These are phyloP conservation scores for Athetis lepigone DNA, from an alignment of 2,888 invertebrate genomes.

Conservation along the genomic window DNA sequence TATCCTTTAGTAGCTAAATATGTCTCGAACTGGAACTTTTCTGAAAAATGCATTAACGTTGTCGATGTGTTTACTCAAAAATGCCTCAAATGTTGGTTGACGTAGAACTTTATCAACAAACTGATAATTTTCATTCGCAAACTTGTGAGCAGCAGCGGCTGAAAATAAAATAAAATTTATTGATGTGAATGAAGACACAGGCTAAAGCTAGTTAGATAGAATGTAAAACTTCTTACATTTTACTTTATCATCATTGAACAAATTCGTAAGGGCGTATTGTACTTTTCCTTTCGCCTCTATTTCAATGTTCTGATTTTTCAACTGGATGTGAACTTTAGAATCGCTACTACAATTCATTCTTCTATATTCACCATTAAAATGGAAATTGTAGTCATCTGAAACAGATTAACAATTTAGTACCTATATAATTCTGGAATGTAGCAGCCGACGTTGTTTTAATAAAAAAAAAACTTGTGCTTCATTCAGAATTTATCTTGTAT, in stretches of 20 bases:
- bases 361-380: slow-evolving; percentile 30
- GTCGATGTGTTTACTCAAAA: slow-evolving; percentile 12
- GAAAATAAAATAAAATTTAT: background rate
- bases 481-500: too few relatives aligned
- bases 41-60: slow-evolving; percentile 2
- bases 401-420: background rate
- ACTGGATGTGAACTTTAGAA: slow-evolving; percentile 4
- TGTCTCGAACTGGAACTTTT: background rate
- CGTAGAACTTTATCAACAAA: background rate
- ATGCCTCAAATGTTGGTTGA: background rate
- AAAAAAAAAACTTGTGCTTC: too few relatives aligned
- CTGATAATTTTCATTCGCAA: slow-evolving; percentile 7
- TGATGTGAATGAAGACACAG: background rate
- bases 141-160: slow-evolving; percentile 33
- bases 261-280: slow-evolving; percentile 27
- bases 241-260: slow-evolving; percentile 37
- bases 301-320: slow-evolving; percentile 21
- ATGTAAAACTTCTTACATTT: slow-evolving; percentile 46
- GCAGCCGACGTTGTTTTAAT: too few relatives aligned
- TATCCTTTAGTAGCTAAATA: background rate
- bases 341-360: background rate
- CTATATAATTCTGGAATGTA: too few relatives aligned
- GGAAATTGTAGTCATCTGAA: slow-evolving; percentile 28
- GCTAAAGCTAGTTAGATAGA: background rate
- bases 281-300: slow-evolving; percentile 36